Percentiles rank a stretch among this genome's conserved stretches.
Conservation (phyloP, 92 coral and sea anemone species). For the Zoanthus sociatus region DNA sequence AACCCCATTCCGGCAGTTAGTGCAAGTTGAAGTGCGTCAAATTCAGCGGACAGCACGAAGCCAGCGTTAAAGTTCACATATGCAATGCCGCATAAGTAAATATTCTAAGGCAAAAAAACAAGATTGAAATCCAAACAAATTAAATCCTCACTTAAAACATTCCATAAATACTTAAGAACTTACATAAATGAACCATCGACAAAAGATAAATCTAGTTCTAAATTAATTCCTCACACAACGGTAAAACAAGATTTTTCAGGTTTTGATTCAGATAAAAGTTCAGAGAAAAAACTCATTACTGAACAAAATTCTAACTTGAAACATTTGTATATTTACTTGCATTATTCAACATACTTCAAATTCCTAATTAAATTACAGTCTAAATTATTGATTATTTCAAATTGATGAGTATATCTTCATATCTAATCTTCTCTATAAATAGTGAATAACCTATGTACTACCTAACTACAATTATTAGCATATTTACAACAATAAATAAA, state of each 20-base stretch:
- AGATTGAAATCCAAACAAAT: slow-evolving; percentile 24
- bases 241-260: not conserved
- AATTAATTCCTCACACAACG: not conserved
- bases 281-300: not conserved
- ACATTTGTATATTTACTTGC: not conserved
- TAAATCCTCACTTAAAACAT: slow-evolving; percentile 6
- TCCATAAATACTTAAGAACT: slow-evolving; percentile 11
- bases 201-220: not conserved
- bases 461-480: slow-evolving; percentile 40
- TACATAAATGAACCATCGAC: not conserved
- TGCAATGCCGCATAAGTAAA: slow-evolving; percentile 6
- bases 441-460: not conserved
- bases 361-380: not conserved
- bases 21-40: no score
- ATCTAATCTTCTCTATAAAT: not conserved
- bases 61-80: no score
- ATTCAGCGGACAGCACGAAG: no score
- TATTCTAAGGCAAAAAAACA: not conserved
- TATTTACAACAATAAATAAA: slow-evolving; percentile 51
- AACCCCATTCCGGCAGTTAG: no score
- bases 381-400: not conserved
- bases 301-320: not conserved
- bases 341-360: not conserved
- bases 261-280: not conserved
- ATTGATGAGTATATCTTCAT: not conserved